A percentile compares a stretch with the other conserved stretches of the same genome.
phyloP scores from a whole-genome alignment of 2,797 vertebrate genomes.

The Antrozous pallidus region DNA sequence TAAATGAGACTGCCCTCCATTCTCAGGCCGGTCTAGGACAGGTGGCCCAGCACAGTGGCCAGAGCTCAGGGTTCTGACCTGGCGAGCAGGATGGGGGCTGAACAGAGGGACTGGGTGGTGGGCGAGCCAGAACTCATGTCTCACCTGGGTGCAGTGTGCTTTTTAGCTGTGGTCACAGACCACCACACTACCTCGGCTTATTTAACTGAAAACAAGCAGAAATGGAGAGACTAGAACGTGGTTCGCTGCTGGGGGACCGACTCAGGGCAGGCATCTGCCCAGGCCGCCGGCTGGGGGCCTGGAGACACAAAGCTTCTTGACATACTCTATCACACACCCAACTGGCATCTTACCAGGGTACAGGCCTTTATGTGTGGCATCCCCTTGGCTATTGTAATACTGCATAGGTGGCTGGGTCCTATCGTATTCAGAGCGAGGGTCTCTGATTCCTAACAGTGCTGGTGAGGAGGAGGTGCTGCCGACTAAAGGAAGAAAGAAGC shows the following conservation, averaged over 20 bases:
- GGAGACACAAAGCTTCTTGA: background rate
- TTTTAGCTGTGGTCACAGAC: background rate
- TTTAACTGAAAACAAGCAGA: conserved; percentile 17
- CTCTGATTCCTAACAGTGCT: conserved; percentile 93
- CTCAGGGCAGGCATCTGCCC: background rate
- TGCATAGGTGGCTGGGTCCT: conserved; percentile 95
- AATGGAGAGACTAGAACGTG: background rate
- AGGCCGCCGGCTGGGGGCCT: background rate
- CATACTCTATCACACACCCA: background rate
- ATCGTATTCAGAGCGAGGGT: conserved; percentile 93
- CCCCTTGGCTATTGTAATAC: conserved; percentile 96
- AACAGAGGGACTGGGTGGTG: background rate
- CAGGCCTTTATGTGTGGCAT: conserved; percentile 92
- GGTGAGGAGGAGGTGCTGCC: conserved; percentile 96
- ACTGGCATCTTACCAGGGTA: conserved; percentile 89
- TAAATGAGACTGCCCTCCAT: background rate
- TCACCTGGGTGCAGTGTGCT: background rate
- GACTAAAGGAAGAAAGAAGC: conserved; percentile 82
- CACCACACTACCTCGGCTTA: background rate
- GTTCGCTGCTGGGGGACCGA: conserved; percentile 42
- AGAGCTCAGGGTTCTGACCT: background rate
- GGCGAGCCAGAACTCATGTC: background rate
- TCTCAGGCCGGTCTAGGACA: conserved; percentile 5
- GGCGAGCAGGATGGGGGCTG: background rate
- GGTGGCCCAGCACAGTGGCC: background rate